Percentiles rank a stretch among this genome's conserved stretches.
Conservation (phyloP, 1,140 invertebrate genomes). For the Bemisia tabaci region DNA sequence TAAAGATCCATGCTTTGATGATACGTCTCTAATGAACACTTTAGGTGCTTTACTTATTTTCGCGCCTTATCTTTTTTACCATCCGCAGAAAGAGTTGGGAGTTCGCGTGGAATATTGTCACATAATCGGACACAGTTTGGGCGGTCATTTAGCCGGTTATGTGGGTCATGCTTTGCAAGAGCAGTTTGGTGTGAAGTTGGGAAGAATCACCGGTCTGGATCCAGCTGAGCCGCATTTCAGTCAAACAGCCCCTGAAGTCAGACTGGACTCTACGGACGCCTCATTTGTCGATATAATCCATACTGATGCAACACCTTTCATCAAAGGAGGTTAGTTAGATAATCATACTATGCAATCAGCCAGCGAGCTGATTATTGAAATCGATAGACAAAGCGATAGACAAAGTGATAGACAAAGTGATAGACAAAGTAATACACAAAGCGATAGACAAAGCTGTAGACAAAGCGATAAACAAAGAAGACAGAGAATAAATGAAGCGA, state of each 20-base stretch:
- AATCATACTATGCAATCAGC: background rate
- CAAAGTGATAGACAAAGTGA: too few relatives aligned
- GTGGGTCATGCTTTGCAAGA: slow-evolving; percentile 55
- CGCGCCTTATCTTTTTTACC: slow-evolving; percentile 8
- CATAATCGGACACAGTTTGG: slow-evolving; percentile 80
- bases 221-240: slow-evolving; percentile 87
- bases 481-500: too few relatives aligned
- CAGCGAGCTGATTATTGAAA: too few relatives aligned
- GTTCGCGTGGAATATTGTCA: slow-evolving; percentile 41
- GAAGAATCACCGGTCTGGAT: slow-evolving; percentile 59
- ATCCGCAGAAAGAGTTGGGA: slow-evolving; percentile 32
- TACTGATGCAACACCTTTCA: slow-evolving; percentile 67
- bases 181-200: slow-evolving; percentile 48
- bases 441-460: too few relatives aligned
- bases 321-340: slow-evolving; percentile 44
- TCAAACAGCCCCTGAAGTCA: slow-evolving; percentile 60
- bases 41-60: too few relatives aligned
- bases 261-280: slow-evolving; percentile 72
- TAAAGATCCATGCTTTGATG: too few relatives aligned
- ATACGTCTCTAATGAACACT: too few relatives aligned
- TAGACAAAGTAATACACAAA: too few relatives aligned
- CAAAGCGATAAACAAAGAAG: too few relatives aligned
- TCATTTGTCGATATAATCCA: slow-evolving; percentile 78
- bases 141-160: slow-evolving; percentile 72
- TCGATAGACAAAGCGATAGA: too few relatives aligned